Evolutionary conservation across 1,140 invertebrate genomes (phyloP), one percentile per base, ranked within the genome.

Genomic region (Bombus difficillimus): DNA sequence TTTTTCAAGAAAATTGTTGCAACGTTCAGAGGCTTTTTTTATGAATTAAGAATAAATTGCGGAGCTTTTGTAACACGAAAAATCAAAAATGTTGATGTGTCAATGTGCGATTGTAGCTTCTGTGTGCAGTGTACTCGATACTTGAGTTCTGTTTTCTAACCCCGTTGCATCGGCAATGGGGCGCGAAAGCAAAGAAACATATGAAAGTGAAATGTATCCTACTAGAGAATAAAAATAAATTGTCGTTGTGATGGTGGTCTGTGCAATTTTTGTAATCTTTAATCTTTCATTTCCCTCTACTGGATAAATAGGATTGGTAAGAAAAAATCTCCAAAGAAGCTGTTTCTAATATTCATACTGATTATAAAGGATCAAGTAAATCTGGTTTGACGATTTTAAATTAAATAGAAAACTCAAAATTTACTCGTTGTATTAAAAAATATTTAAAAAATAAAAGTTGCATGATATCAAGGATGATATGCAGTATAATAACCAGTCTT

Each of bases 141-240:
- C 9, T 47, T 37, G 37, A 6, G n/a, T 32, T 32, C 18, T 41
- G n/a, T 25, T 28, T 22, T 39, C 39, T 37, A 28, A 1, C 59
- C 37, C 59, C 57, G 18, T 78, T 41, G 37, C 39, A 0, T 10
- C 32, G 37, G n/a, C 37, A 22, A 78, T 64, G 37, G 37, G n/a
- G 34, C 13, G 57, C 57, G 75, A 57, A 41, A 77, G 15, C n/a
- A 47, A 47, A 39, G 15, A 57, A 53, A n/a, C 37, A 78, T 13
- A 57, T 37, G 79, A 41, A 72, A 59, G 78, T 47, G 18, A 83
- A 75, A 68, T 83, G 81, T 83, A 68, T 68, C n/a, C 28, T 57
- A n/a, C 28, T n/a, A 32, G 8, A n/a, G 25, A 47, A 82, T 53
- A 41, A 83, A 75, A 47, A 47, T 66, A 64, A 25, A 47, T 43